These are phyloP conservation scores for Pelagia noctiluca DNA, from an alignment of 30 jellyfish, hydroid and myxozoan genomes.

Conservation along the genomic window DNA sequence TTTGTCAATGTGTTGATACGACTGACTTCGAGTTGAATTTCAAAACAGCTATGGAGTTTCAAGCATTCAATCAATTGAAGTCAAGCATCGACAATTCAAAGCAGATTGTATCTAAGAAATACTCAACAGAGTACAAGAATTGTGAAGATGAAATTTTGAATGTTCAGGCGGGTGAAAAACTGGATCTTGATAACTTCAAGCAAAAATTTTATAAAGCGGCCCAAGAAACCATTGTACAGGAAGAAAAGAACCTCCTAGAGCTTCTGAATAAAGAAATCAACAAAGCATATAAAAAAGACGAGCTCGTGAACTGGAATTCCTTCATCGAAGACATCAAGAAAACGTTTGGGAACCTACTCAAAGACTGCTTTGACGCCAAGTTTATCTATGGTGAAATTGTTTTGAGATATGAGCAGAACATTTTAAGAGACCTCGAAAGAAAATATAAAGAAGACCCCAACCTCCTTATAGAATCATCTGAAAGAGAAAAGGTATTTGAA, in stretches of 20 bases:
- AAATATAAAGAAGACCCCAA: background rate
- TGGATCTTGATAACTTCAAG: too few relatives aligned
- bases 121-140: too few relatives aligned
- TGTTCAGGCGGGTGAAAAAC: background rate
- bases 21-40: too few relatives aligned
- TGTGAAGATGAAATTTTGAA: background rate
- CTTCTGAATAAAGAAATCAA: background rate
- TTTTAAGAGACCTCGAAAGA: background rate
- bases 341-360: background rate
- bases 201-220: background rate
- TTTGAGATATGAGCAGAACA: background rate
- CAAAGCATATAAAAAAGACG: background rate
- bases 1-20: too few relatives aligned
- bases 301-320: too few relatives aligned
- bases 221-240: background rate
- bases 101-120: too few relatives aligned
- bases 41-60: too few relatives aligned
- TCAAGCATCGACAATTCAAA: background rate
- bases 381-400: too few relatives aligned
- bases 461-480: background rate
- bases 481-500: background rate
- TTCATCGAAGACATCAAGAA: too few relatives aligned
- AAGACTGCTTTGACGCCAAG: background rate
- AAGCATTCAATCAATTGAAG: background rate
- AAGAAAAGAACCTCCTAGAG: conserved; percentile 1